Evolutionary conservation across 2,888 invertebrate species (phyloP).

Genomic region (Cephus pygmeus): DNA sequence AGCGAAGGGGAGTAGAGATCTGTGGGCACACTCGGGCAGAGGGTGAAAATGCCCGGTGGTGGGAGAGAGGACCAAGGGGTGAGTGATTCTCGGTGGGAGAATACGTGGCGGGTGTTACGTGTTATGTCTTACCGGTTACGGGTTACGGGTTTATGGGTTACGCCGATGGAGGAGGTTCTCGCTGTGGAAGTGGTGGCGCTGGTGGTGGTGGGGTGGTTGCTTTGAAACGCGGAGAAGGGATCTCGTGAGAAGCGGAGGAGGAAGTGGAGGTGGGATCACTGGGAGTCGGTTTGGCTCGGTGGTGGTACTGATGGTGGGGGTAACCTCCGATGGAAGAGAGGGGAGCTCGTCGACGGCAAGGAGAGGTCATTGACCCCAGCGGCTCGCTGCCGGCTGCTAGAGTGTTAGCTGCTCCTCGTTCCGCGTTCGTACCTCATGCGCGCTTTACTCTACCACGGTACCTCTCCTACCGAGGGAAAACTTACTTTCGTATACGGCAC

Average conservation of each 20-base stretch:
- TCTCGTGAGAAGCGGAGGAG: slow-evolving; percentile 14
- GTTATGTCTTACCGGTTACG: neutral
- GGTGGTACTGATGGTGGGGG: slow-evolving; percentile 17
- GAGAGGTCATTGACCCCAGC: slow-evolving; percentile 65
- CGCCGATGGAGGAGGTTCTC: slow-evolving; percentile 11
- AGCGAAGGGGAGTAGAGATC: neutral
- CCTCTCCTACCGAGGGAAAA: slow-evolving; percentile 9
- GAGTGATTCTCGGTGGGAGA: slow-evolving; percentile 17
- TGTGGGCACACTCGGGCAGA: neutral
- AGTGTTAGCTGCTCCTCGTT: slow-evolving; percentile 55
- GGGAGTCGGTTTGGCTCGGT: slow-evolving; percentile 14
- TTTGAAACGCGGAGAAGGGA: slow-evolving; percentile 21
- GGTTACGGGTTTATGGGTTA: neutral
- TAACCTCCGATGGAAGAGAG: slow-evolving; percentile 29
- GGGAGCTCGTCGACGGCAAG: slow-evolving; percentile 59
- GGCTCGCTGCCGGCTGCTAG: slow-evolving; percentile 65
- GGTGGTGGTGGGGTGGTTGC: slow-evolving; percentile 16
- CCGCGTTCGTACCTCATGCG: slow-evolving; percentile 57
- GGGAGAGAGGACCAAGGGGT: neutral
- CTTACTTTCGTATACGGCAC: slow-evolving; percentile 11
- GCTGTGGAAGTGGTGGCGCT: slow-evolving; percentile 18
- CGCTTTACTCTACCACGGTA: slow-evolving; percentile 34
- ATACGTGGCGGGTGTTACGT: neutral
- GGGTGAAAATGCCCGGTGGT: slow-evolving; percentile 12
- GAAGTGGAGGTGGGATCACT: slow-evolving; percentile 20